Evolutionary conservation across 2,113 vertebrate genomes (phyloP), one percentile per base, ranked within the genome.

Genomic region (Amazona guildingii): DNA sequence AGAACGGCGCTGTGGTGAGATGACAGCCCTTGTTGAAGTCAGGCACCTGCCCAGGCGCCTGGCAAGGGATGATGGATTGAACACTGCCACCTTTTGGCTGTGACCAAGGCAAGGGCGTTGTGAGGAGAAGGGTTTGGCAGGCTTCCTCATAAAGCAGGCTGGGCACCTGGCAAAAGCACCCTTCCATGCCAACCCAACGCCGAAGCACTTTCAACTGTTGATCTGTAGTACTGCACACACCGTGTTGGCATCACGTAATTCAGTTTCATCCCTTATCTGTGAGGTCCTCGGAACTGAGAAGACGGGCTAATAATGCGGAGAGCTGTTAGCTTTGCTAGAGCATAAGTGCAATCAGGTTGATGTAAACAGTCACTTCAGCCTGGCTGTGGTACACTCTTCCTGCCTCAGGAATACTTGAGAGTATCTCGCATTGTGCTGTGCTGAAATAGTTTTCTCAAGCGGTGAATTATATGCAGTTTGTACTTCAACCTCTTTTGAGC

Each of bases 391-490:
- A 95, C 90, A 16, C 94, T 97, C 94, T 93, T 97, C 92, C 93
- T 95, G 97, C 88, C 95, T 97, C 77, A 78, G 96, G 95, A 97
- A 96, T 97, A 93, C 97, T 98, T 97, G 95, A 97, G 97, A 97
- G 92, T 93, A 98, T 97, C 97, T 98, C 46, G 64, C 95, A 96
- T 97, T 98, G 95, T 97, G 95, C 91, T 94, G 93, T 72, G 94
- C 92, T 98, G 96, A 97, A 98, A 96, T 80, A 57, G 68, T 97
- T 98, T 98, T 97, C 96, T 97, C 92, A 97, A 97, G 94, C 97
- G 17, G 94, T 97, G 97, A 98, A 98, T 98, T 97, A 97, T 96
- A 97, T 95, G 95, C 95, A 95, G 94, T 98, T 97, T 97, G 95
- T 97, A 95, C 95, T 97, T 92, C 88, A 96, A 88, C 92, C 97